Conservation (phyloP, 2,797 vertebrate species). For the Cygnus olor region DNA sequence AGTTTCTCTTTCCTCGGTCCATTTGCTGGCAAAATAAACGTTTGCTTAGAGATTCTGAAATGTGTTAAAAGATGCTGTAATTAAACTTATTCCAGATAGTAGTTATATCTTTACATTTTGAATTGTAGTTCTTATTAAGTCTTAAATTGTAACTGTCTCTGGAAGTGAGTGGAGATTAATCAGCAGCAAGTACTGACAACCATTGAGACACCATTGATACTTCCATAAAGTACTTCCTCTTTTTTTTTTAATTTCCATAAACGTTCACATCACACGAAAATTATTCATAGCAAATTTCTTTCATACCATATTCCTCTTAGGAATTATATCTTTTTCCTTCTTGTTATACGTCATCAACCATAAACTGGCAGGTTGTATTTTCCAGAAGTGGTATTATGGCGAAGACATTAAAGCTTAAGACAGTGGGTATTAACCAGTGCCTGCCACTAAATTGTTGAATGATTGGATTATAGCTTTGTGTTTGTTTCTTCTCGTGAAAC, state of each 20-base stretch:
- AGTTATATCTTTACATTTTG: neutral
- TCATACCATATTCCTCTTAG: neutral
- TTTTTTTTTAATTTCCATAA: neutral
- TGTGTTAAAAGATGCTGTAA: neutral
- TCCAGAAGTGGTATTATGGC: neutral
- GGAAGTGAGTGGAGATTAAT: neutral
- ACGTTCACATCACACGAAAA: neutral
- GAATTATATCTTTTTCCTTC: neutral
- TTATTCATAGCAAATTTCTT: neutral
- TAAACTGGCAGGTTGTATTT: neutral
- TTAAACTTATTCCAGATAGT: neutral
- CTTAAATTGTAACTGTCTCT: neutral
- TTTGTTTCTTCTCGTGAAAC: neutral
- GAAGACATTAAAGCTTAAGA: neutral
- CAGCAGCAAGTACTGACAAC: neutral
- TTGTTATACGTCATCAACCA: neutral
- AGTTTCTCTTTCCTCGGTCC: neutral
- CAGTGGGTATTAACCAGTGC: neutral
- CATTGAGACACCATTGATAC: neutral
- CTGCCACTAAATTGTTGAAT: neutral
- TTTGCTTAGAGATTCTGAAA: conserved; percentile 33
- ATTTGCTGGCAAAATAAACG: conserved; percentile 58
- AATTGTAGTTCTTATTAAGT: neutral
- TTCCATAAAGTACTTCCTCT: neutral
- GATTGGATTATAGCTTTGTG: neutral